Percentiles rank a stretch among this genome's conserved stretches.
Conservation (phyloP, 2,888 invertebrate species). For the Drosophila ustulata region DNA sequence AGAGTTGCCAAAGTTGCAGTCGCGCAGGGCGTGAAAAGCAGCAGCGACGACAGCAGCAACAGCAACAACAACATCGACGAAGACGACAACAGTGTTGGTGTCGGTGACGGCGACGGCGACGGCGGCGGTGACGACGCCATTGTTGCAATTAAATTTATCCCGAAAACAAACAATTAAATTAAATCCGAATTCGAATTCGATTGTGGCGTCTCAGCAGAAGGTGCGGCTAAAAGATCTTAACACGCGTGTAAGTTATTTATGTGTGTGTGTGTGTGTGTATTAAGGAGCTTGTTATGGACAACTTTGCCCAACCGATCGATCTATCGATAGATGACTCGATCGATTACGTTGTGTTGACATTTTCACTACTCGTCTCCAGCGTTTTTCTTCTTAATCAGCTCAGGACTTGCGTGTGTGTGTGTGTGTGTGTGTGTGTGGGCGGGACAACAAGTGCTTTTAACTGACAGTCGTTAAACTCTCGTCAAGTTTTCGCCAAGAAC, state of each 20-base stretch:
- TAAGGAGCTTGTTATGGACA: constrained; percentile 31
- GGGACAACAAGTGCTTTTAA: constrained; percentile 51
- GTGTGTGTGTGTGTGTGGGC: constrained; percentile 10
- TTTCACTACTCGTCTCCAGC: constrained; percentile 31
- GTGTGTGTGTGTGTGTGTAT: constrained; percentile 13
- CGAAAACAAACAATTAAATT: constrained; percentile 62
- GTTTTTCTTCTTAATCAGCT: constrained; percentile 47
- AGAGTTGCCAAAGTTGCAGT: constrained; percentile 32
- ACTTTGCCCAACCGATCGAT: constrained; percentile 39
- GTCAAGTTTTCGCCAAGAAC: neutral
- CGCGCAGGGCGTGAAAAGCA: constrained; percentile 52
- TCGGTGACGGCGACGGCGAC: neutral
- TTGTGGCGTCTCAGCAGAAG: constrained; percentile 37
- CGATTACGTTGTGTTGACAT: constrained; percentile 55
- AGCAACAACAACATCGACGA: constrained; percentile 6
- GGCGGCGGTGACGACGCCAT: constrained; percentile 56
- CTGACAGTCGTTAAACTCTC: neutral
- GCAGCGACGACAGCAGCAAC: neutral
- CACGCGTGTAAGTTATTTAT: constrained; percentile 47
- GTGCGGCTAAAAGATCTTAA: constrained; percentile 55
- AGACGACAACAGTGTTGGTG: neutral
- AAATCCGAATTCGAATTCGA: constrained; percentile 45
- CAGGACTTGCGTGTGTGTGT: neutral
- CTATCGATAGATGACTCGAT: constrained; percentile 38
- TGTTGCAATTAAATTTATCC: constrained; percentile 59